Base-by-base conservation (phyloP, 2,888 invertebrate genomes). In the Drosophila planitibia region DNA sequence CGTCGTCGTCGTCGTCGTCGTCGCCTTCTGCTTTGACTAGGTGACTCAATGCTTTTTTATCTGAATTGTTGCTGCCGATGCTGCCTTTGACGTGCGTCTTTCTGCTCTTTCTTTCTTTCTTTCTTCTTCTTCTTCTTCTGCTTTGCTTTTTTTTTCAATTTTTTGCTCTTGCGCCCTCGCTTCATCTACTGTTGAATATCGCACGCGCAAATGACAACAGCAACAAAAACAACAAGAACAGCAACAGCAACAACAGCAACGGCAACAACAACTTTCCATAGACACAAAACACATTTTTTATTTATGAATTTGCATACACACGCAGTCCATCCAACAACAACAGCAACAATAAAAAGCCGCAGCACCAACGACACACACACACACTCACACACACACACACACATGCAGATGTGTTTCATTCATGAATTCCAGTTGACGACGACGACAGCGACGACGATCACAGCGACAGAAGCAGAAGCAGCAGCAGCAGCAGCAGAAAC, bases 271-370 rank as follows among this genome's bases (percentile, higher is more conserved):
- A 60, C 79, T 73, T 52, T 58, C 61, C 69, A 82, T 68, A 78
- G 74, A 79, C 69, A 78, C 62, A 82, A 68, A 80, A 82, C 70
- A 81, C 78, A 86, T 83, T 76, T 85, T 76, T 72, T 87, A 76
- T 90, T 83, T 85, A 89, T 89, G 81, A 90, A 90, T 85, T 85
- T 85, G 90, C 90, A 85, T 90, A 85, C 90, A 90, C 86, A 89
- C 83, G 89, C 78, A 81, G 65, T 60, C 62, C 60, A 58, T 61
- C 39, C 59, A 68, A 41, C 61, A 73, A 54, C 47, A 73, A 49
- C 76, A 62, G 62, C 55, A 74, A 49, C 49, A 79, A 41, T 39
- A 74, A 55, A 57, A 64, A 67, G 25, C 41, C 30, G 16, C 58
- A 58, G 30, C 58, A 58, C n/a, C 41, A 58, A n/a, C 58, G 28